phyloP scores from a whole-genome alignment of 2,888 invertebrate genomes.

The Malthinus seriepunctatus region DNA sequence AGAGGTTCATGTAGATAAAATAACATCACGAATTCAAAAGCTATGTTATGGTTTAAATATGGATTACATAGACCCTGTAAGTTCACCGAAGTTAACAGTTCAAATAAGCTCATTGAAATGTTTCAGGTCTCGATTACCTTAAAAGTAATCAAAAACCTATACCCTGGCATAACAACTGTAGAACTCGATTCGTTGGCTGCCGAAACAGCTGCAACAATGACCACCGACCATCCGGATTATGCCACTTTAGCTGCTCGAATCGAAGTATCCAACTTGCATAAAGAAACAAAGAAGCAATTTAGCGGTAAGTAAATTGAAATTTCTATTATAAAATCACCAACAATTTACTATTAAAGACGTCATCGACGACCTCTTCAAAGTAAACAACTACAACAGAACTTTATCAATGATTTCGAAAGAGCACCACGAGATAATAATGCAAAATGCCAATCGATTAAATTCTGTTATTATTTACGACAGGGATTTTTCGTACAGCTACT shows the following conservation, averaged over 20 bases:
- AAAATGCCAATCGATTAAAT: constrained; percentile 87
- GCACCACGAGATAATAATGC: constrained; percentile 78
- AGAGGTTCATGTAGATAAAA: constrained; percentile 95
- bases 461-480: constrained; percentile 96
- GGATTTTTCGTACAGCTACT: constrained; percentile 96
- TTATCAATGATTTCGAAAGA: constrained; percentile 81
- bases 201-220: constrained; percentile 97
- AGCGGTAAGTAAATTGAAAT: constrained; percentile 63
- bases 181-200: constrained; percentile 98
- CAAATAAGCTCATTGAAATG: constrained; percentile 8
- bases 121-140: constrained; percentile 77
- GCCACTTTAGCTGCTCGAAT: constrained; percentile 87
- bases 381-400: constrained; percentile 73
- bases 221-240: constrained; percentile 97
- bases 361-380: constrained; percentile 80
- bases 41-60: constrained; percentile 94
- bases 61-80: constrained; percentile 96
- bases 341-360: constrained; percentile 70
- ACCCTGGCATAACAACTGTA: constrained; percentile 94
- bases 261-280: constrained; percentile 96
- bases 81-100: constrained; percentile 43
- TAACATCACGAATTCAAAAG: constrained; percentile 93
- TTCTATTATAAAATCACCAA: too few species aligned
- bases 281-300: constrained; percentile 95
- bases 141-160: constrained; percentile 93